These are phyloP conservation scores for Deilephila porcellus DNA, from an alignment of 2,888 invertebrate genomes.

Conservation along the genomic window DNA sequence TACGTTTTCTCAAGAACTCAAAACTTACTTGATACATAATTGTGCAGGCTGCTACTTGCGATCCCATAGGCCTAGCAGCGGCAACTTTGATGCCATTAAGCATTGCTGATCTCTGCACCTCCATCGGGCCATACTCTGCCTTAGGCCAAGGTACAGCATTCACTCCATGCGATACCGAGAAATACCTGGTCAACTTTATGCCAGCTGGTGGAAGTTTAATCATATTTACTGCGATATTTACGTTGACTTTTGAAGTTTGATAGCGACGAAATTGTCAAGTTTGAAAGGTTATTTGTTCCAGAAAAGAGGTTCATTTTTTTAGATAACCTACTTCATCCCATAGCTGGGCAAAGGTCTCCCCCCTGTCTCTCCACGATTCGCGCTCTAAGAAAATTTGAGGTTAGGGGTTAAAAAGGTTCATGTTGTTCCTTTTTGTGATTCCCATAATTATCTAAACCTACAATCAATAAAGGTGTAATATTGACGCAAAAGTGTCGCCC, in stretches of 20 bases:
- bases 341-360: no score
- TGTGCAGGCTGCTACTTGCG: constrained; percentile 66
- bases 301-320: no score
- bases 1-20: no score
- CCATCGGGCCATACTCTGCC: constrained; percentile 63
- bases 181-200: neutral
- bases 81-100: constrained; percentile 66
- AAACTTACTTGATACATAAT: constrained; percentile 70
- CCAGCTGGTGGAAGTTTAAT: neutral
- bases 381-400: no score
- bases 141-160: constrained; percentile 46
- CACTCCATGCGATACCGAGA: neutral
- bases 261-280: neutral
- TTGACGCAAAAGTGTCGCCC: no score
- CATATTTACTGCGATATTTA: neutral
- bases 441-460: no score
- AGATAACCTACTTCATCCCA: no score
- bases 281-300: neutral
- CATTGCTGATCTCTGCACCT: constrained; percentile 59
- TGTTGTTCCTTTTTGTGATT: no score
- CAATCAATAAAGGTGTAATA: no score
- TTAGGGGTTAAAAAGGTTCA: no score
- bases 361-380: no score
- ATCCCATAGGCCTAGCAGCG: constrained; percentile 56
- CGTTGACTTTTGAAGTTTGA: neutral